These are phyloP conservation scores for Taphrorychus bicolor DNA, from an alignment of 2,888 invertebrate species.

Conservation along the genomic window DNA sequence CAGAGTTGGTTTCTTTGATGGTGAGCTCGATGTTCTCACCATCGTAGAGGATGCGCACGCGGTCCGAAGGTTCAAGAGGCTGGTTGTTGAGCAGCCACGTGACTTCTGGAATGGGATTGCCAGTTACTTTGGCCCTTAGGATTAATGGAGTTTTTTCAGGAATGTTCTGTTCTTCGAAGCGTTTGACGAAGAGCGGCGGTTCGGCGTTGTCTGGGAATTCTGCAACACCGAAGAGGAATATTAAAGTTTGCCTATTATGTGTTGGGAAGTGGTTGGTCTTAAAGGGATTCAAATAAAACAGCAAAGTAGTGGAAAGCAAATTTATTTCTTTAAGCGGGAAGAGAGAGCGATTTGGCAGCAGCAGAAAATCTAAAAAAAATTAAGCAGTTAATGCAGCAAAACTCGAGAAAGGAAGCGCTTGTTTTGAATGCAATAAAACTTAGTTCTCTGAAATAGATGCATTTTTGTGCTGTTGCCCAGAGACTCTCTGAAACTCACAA, in stretches of 20 bases:
- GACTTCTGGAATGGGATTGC: conserved; percentile 88
- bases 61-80: conserved; percentile 77
- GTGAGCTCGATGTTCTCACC: conserved; percentile 84
- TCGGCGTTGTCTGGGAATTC: conserved; percentile 73
- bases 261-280: too few relatives aligned
- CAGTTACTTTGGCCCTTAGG: conserved; percentile 83
- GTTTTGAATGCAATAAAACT: too few relatives aligned
- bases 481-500: too few relatives aligned
- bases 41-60: conserved; percentile 79
- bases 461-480: too few relatives aligned
- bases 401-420: too few relatives aligned
- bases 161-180: conserved; percentile 85
- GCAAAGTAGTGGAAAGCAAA: background rate
- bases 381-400: conserved; percentile 7
- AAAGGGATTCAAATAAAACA: too few relatives aligned
- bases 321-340: background rate
- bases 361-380: conserved; percentile 8
- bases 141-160: conserved; percentile 80
- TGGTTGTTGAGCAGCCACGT: conserved; percentile 90
- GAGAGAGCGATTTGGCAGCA: background rate
- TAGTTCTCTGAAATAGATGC: too few relatives aligned
- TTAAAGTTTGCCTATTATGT: too few relatives aligned
- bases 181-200: conserved; percentile 86
- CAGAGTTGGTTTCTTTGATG: conserved; percentile 81
- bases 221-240: too few relatives aligned